phyloP scores from a whole-genome alignment of 2,113 vertebrate species.

The Accipiter virgatus region DNA sequence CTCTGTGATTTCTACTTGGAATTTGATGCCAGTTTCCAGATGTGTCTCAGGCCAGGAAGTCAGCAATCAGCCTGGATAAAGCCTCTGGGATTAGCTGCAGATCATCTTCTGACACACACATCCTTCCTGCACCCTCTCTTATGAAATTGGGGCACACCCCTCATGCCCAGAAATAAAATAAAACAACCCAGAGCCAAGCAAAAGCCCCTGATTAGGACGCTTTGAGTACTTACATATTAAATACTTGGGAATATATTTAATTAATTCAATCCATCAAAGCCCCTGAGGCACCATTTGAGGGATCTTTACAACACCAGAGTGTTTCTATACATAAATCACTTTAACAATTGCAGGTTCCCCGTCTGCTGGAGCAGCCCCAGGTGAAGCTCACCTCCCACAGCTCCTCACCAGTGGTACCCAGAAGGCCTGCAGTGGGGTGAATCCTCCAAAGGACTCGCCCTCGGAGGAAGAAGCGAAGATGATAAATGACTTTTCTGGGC shows the following conservation, averaged over 20 bases:
- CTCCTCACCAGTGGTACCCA: neutral
- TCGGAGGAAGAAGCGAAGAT: neutral
- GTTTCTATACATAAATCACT: neutral
- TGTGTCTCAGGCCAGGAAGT: conserved; percentile 73
- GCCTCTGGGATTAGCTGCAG: conserved; percentile 35
- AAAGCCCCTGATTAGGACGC: neutral
- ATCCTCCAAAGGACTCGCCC: neutral
- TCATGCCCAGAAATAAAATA: conserved; percentile 12
- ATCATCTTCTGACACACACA: conserved; percentile 48
- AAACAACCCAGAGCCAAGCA: neutral
- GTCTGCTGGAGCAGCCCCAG: neutral
- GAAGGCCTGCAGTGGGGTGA: neutral
- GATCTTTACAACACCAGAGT: neutral
- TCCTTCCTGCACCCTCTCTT: conserved; percentile 59
- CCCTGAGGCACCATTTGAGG: neutral
- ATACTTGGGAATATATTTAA: neutral
- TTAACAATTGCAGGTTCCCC: neutral
- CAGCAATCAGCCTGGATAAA: conserved; percentile 79
- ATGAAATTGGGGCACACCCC: conserved; percentile 31
- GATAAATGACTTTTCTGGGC: neutral
- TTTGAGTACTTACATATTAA: neutral
- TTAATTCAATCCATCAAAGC: neutral
- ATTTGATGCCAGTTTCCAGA: conserved; percentile 51
- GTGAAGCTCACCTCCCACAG: neutral
- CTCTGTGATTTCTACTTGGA: conserved; percentile 29